Conservation (phyloP, 2,888 invertebrate genomes). For the Labia minor region DNA sequence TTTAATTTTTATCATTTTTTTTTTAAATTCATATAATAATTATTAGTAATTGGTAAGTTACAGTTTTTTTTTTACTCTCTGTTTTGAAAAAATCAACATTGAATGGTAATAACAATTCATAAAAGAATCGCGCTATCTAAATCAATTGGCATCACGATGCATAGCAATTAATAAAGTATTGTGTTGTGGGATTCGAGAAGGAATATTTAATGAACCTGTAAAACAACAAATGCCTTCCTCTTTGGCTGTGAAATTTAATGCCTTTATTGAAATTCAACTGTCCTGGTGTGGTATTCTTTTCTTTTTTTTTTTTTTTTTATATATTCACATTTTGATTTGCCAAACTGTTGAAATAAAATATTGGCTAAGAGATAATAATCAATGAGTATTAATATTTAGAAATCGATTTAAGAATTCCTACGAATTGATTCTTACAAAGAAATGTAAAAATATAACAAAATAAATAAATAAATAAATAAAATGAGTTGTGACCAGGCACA, state of each 20-base stretch:
- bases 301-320: no score
- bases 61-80: background rate
- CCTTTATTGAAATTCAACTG: background rate
- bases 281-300: no score
- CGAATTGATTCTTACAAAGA: no score
- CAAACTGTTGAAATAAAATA: no score
- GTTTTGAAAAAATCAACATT: background rate
- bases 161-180: background rate
- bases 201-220: background rate
- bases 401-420: no score
- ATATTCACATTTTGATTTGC: no score
- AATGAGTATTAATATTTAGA: no score
- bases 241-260: background rate
- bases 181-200: background rate
- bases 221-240: background rate
- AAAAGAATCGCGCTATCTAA: background rate
- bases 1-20: background rate
- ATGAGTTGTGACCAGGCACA: no score
- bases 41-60: background rate
- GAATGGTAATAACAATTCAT: background rate
- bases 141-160: constrained; percentile 1
- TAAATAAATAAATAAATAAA: no score
- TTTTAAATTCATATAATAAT: background rate
- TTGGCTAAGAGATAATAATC: no score
- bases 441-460: no score